A percentile compares a stretch with the other conserved stretches of the same genome.
phyloP scores from a whole-genome alignment of 1,140 invertebrate genomes.

The Brachionus sp. region DNA sequence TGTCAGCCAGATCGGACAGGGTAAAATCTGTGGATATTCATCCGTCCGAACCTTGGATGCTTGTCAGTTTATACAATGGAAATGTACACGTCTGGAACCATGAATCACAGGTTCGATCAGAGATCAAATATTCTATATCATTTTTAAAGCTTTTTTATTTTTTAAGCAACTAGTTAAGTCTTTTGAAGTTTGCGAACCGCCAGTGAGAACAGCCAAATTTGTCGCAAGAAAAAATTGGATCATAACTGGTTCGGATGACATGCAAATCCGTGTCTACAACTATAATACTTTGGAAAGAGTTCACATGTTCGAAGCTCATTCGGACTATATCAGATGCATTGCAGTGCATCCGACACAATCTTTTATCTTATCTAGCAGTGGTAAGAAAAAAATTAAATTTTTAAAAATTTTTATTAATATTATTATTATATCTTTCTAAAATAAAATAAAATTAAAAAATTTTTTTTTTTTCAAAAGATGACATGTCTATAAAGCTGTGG shows the following conservation, averaged over 20 bases:
- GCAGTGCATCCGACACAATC: slow-evolving; percentile 95
- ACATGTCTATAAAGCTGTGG: slow-evolving; percentile 98
- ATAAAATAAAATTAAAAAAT: background rate
- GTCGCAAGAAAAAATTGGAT: slow-evolving; percentile 97
- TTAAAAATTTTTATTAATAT: slow-evolving; percentile 52
- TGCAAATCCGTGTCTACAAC: slow-evolving; percentile 85
- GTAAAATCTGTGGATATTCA: slow-evolving; percentile 97
- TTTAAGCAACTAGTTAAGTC: slow-evolving; percentile 77
- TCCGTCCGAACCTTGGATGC: slow-evolving; percentile 94
- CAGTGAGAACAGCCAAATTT: slow-evolving; percentile 90
- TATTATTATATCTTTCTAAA: background rate
- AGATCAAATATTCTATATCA: background rate
- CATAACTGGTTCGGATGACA: slow-evolving; percentile 81
- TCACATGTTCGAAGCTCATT: slow-evolving; percentile 94
- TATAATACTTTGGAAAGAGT: slow-evolving; percentile 96
- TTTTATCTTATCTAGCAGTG: slow-evolving; percentile 87
- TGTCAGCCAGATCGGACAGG: slow-evolving; percentile 91
- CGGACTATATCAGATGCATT: slow-evolving; percentile 93
- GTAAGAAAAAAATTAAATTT: background rate
- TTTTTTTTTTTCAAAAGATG: slow-evolving; percentile 68
- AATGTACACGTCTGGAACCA: slow-evolving; percentile 99
- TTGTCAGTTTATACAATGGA: slow-evolving; percentile 94
- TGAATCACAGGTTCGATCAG: slow-evolving; percentile 71
- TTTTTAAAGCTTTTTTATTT: background rate
- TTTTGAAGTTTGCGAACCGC: slow-evolving; percentile 86